These are phyloP conservation scores for Cosmopolites sordidus DNA, from an alignment of 2,888 invertebrate genomes.

Conservation along the genomic window DNA sequence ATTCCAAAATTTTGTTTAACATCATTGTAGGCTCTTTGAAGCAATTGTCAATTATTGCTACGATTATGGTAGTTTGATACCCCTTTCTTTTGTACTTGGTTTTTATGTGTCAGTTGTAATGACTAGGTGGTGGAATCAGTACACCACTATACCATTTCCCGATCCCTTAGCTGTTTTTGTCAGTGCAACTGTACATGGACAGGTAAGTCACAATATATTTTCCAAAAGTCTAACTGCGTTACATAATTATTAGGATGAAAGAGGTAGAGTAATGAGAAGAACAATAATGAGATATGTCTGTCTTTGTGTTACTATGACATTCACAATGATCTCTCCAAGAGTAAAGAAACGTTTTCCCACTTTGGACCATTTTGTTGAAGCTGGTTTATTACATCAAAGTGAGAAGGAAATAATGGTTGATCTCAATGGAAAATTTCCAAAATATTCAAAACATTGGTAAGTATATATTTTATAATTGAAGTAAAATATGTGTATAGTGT, in stretches of 20 bases:
- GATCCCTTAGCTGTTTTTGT: constrained; percentile 84
- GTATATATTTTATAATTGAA: background rate
- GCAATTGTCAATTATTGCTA: constrained; percentile 79
- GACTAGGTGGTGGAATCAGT: constrained; percentile 90
- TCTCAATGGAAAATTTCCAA: constrained; percentile 75
- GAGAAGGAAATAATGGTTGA: constrained; percentile 75
- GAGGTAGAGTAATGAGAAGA: constrained; percentile 75
- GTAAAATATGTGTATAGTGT: too few species aligned
- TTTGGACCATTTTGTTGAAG: constrained; percentile 76
- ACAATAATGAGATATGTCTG: constrained; percentile 82
- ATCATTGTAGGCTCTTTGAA: constrained; percentile 66
- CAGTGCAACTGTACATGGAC: constrained; percentile 77
- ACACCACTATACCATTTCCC: constrained; percentile 78
- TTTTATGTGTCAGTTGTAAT: constrained; percentile 92
- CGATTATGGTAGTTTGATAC: constrained; percentile 81
- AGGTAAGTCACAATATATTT: constrained; percentile 48
- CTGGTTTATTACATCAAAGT: constrained; percentile 76
- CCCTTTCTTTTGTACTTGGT: constrained; percentile 87
- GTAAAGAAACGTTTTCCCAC: constrained; percentile 88
- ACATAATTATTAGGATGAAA: constrained; percentile 60
- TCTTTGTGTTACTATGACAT: constrained; percentile 81
- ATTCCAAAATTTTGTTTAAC: background rate
- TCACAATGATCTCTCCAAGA: constrained; percentile 79
- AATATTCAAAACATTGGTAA: constrained; percentile 83
- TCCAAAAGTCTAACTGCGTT: too few species aligned